A percentile compares a stretch with the other conserved stretches of the same genome.
phyloP scores from a whole-genome alignment of 2,113 vertebrate genomes.

The Zapus hudsonius region DNA sequence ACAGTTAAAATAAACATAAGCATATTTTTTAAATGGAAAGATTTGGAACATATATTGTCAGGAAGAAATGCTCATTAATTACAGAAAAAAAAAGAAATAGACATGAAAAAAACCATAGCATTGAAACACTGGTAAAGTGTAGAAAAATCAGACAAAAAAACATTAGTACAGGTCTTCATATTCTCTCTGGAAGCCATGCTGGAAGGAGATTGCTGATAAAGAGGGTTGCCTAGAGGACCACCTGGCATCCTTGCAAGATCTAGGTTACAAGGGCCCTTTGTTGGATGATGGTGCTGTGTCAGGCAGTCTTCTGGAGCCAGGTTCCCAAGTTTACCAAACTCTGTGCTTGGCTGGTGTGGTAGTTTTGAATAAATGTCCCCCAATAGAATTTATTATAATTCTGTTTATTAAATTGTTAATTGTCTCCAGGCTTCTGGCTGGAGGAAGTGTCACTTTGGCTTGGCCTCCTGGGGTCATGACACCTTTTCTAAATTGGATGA shows the following conservation, averaged over 20 bases:
- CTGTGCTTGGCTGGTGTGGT: constrained; percentile 94
- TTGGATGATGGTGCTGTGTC: constrained; percentile 92
- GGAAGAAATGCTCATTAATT: background rate
- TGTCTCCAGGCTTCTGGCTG: too few species aligned
- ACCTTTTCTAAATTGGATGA: too few species aligned
- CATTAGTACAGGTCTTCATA: background rate
- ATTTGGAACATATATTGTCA: background rate
- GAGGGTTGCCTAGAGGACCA: too few species aligned
- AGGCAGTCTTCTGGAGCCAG: constrained; percentile 90
- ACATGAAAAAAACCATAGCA: too few species aligned
- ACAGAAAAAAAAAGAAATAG: background rate
- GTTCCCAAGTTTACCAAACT: constrained; percentile 97
- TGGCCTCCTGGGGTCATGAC: too few species aligned
- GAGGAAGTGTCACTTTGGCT: too few species aligned
- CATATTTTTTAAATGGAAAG: background rate
- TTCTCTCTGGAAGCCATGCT: background rate
- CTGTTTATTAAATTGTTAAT: too few species aligned
- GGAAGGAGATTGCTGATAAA: too few species aligned
- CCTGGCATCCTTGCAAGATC: too few species aligned
- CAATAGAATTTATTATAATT: too few species aligned
- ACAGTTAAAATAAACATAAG: background rate
- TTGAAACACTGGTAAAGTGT: background rate
- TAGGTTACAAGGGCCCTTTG: constrained; percentile 94
- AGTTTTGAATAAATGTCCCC: too few species aligned
- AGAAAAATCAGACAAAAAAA: background rate